Percentiles rank a stretch among this genome's conserved stretches.
Conservation (phyloP, 2,888 invertebrate species). For the Oxycera nigricornis region DNA sequence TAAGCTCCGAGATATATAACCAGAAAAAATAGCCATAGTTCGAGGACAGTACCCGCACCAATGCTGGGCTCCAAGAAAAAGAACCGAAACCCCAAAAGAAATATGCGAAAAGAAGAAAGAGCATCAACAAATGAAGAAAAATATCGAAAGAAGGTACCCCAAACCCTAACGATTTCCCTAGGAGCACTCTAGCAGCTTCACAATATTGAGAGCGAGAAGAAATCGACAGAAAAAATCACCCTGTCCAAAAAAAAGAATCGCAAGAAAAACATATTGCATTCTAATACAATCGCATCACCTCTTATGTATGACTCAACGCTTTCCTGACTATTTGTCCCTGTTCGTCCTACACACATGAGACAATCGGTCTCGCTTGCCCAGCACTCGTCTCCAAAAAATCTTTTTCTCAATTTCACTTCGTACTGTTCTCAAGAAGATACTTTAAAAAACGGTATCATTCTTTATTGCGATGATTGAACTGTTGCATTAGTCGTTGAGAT, state of each 20-base stretch:
- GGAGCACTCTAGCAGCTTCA: background rate
- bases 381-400: background rate
- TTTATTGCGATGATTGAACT: slow-evolving; percentile 27
- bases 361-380: background rate
- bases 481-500: slow-evolving; percentile 10
- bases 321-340: background rate
- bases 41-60: background rate
- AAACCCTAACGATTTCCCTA: background rate
- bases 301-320: background rate
- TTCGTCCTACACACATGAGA: too few species aligned
- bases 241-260: background rate
- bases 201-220: slow-evolving; percentile 32
- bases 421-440: background rate
- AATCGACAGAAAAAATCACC: slow-evolving; percentile 35
- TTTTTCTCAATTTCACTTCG: background rate
- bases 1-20: slow-evolving; percentile 23
- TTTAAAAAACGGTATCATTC: slow-evolving; percentile 1
- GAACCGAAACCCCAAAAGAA: slow-evolving; percentile 5
- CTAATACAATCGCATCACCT: slow-evolving; percentile 13
- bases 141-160: slow-evolving; percentile 5
- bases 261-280: slow-evolving; percentile 24
- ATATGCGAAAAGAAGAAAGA: slow-evolving; percentile 7
- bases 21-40: background rate
- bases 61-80: background rate
- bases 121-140: background rate